Percentiles rank a stretch among this genome's conserved stretches.
phyloP scores from a whole-genome alignment of 2,888 invertebrate species.

The Mesorhabditis belari region DNA sequence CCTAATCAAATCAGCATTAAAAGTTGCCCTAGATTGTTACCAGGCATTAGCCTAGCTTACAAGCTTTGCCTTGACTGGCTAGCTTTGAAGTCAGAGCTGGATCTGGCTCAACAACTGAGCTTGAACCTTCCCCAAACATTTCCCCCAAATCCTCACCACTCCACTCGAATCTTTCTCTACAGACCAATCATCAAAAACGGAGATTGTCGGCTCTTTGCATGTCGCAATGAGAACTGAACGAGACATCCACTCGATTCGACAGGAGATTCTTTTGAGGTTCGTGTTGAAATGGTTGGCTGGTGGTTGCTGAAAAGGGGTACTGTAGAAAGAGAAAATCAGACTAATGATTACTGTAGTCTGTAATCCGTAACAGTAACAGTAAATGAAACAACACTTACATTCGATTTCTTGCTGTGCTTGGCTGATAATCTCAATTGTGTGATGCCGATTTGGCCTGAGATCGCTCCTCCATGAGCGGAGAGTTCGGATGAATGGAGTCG shows the following conservation, averaged over 20 bases:
- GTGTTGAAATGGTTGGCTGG: slow-evolving; percentile 35
- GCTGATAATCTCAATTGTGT: slow-evolving; percentile 12
- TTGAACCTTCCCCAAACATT: neutral
- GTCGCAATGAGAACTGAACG: slow-evolving; percentile 81
- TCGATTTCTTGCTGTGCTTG: slow-evolving; percentile 9
- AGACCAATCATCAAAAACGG: slow-evolving; percentile 5
- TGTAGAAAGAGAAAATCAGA: neutral
- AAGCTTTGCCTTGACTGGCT: no score
- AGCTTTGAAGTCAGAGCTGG: no score
- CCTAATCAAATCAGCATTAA: neutral
- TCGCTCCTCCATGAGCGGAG: slow-evolving; percentile 93
- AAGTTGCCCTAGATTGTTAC: no score
- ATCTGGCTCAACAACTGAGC: no score
- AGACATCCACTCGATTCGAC: slow-evolving; percentile 94
- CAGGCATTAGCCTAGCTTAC: no score
- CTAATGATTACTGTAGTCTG: neutral
- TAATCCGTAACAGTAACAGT: neutral
- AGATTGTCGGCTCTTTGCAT: slow-evolving; percentile 2
- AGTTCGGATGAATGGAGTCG: slow-evolving; percentile 68
- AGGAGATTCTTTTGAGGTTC: slow-evolving; percentile 44
- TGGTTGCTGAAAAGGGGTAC: slow-evolving; percentile 15
- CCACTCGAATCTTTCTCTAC: neutral
- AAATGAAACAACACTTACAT: slow-evolving; percentile 1
- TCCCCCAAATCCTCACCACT: neutral
- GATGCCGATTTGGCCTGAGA: slow-evolving; percentile 78